Evolutionary conservation across 2,113 vertebrate species (phyloP), one percentile per base, ranked within the genome.

Genomic region (Heteronetta atricapilla): DNA sequence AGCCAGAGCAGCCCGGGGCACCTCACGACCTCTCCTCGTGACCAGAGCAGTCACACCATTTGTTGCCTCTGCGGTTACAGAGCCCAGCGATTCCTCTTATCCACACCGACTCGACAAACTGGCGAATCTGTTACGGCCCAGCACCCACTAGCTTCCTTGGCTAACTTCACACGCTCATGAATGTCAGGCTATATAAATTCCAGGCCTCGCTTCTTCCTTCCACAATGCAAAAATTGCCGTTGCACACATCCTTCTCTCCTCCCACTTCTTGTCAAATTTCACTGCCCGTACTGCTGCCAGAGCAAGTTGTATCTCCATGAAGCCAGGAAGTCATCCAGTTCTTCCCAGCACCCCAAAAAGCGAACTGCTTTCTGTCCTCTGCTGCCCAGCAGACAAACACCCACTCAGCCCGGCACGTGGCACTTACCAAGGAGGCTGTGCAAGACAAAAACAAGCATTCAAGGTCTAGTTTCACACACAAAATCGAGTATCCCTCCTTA

Each of bases 201-300:
- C 77, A 93, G 88, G 75, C 58, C 66, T 62, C 33, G 50, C 53
- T 86, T 78, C 90, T 86, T 95, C 92, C 77, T 96, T 94, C 83
- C 80, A 90, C 4, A 11, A 69, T 0, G 1, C 31, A 16, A 91
- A 83, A 33, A 80, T 59, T 56, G 55, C 88, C 76, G 48, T 68
- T 73, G 64, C 69, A 86, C 29, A 42, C 9, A 48, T 10, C 53
- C 85, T 81, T 67, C 79, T 81, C 21, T 69, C 46, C 40, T 90
- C 69, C 62, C 58, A 78, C 80, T 90, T 94, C 85, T 80, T 52
- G 31, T 69, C 94, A 90, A 88, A 92, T 82, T 75, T 66, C 60
- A 83, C 80, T 90, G 90, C 59, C 77, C 36, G 10, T 88, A 46
- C 53, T 23, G 16, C 63, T 36, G 92, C 44, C 48, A 66, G 26